Evolutionary conservation across 2,888 invertebrate genomes (phyloP), one percentile per base, ranked within the genome.

Genomic region (Meliscaeva auricollis): DNA sequence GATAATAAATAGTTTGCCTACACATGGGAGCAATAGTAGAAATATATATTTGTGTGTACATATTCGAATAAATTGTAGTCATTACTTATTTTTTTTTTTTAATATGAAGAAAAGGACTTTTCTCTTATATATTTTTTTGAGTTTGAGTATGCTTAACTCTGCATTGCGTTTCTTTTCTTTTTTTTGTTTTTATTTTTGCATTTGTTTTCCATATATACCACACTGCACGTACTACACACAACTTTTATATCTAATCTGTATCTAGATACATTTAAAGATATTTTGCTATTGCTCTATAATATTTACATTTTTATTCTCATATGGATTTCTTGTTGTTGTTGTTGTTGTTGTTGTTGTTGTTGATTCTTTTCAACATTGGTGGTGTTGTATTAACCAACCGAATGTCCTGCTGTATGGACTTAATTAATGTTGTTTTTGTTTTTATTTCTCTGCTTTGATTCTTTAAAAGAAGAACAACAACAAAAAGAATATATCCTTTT

Each of bases 361-460:
- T 22, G 26, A n/a, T 30, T 26, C n/a, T 8, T n/a, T 26, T 26
- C n/a, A 26, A n/a, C 8, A 5, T 13, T 26, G n/a, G 26, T 7
- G 26, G 3, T 52, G 26, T 52, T 4, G 32, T 32, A 56, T 2
- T 1, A 38, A 38, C 38, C 38, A 38, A 38, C 56, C 1, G 17
- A 35, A 56, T 56, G 17, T 56, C 56, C 32, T 56, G 35, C 32
- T 56, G 56, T 32, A 32, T 32, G 17, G 11, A 35, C 15, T 11
- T 9, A 56, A 54, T 32, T 5, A 54, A 15, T 17, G 17, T 56
- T 56, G 32, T 56, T 32, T 15, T 54, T 54, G 54, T 54, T 32
- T 15, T 32, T n/a, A 15, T 54, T 1, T 8, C n/a, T n/a, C n/a
- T n/a, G n/a, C n/a, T n/a, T n/a, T n/a, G n/a, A n/a, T n/a, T n/a